Base-by-base conservation (phyloP, 2,797 vertebrate species). In the Protosalanx chinensis region DNA sequence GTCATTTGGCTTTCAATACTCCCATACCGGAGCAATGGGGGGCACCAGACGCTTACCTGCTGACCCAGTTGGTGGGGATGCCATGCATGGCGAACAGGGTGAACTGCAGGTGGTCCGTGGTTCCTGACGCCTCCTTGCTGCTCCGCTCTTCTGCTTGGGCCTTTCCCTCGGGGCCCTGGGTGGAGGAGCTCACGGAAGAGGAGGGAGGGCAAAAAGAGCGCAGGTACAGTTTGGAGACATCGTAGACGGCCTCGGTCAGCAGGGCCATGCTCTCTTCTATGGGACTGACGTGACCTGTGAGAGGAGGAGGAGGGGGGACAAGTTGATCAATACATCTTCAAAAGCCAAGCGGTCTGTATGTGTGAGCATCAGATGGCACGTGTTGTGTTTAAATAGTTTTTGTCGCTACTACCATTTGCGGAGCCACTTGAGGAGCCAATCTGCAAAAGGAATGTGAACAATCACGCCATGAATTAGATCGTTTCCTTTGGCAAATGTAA, bases 71-170 rank as follows among this genome's bases (percentile, higher is more conserved):
- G 84, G 90, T 76, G 16, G 93, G 92, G 88, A 99, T 95, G 77
- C 96, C 95, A 74, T 99, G 97, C 68, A 95, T 85, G 53, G 96
- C 95, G 82, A 95, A 97, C 78, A 98, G 74, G 63, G 94, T 97
- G 86, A 99, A 99, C 76, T 98, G 95, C 60, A 99, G 94, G 77
- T 98, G 96, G 78, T 98, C 96, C 5, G 93, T 91, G 68, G 94
- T 92, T 66, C 93, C 92, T n/a, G 93, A 96, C 0, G 96, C 96
- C 82, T 97, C 97, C 79, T 90, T 95, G 71, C 87, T 87, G 75
- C 67, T 85, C 70, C 66, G 90, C 6, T 30, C 90, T 51, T 90
- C 83, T 3, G 69, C 32, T 1, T 64, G 6, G 0, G 85, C 83
- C 0, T 16, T n/a, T 16, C 71, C 71, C 0, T 86, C 77, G 1